A percentile compares a stretch with the other conserved stretches of the same genome.
Evolutionary conservation across 2,888 invertebrate genomes (phyloP).

Genomic region (Andrena fulva): DNA sequence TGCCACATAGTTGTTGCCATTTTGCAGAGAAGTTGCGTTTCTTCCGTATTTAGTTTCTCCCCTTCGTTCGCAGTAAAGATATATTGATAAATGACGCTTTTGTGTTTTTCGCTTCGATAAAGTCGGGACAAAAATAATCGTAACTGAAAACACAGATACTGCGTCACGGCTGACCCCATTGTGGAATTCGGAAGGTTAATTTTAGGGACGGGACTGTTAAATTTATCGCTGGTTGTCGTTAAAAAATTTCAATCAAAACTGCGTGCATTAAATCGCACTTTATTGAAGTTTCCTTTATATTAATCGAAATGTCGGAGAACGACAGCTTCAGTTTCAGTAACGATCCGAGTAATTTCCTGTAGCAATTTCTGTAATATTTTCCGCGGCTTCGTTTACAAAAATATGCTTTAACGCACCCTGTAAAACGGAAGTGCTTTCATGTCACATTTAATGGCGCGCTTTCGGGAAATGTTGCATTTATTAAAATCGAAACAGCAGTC

Average conservation of each 20-base stretch:
- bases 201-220: slow-evolving; percentile 10
- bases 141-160: slow-evolving; percentile 20
- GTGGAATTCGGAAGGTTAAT: slow-evolving; percentile 30
- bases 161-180: slow-evolving; percentile 33
- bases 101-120: not conserved
- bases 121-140: slow-evolving; percentile 9
- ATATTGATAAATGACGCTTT: not conserved
- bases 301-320: not conserved
- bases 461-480: too few species aligned
- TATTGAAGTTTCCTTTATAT: not conserved
- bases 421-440: too few species aligned
- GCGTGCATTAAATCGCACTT: not conserved
- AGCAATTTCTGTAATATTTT: too few species aligned
- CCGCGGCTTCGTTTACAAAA: too few species aligned
- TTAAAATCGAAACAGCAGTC: too few species aligned
- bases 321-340: not conserved
- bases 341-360: not conserved
- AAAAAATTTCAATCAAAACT: not conserved
- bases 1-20: too few species aligned
- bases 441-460: too few species aligned
- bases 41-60: not conserved
- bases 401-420: too few species aligned
- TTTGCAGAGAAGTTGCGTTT: too few species aligned
- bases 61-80: not conserved
- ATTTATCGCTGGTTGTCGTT: slow-evolving; percentile 8